A percentile compares a stretch with the other conserved stretches of the same genome.
These are phyloP conservation scores for Rotaria socialis DNA, from an alignment of 2,888 invertebrate genomes.

Conservation along the genomic window DNA sequence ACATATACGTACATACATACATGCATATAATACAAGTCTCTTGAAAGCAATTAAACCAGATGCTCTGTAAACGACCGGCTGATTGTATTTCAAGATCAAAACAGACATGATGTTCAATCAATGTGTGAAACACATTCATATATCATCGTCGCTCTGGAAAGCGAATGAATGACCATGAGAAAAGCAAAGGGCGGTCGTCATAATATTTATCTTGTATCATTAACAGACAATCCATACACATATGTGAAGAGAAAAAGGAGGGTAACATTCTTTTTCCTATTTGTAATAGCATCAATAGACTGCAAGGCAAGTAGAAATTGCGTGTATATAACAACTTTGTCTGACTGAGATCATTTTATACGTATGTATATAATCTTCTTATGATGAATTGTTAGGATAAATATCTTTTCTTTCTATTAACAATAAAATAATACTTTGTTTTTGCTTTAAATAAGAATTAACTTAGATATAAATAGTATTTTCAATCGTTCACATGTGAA, in stretches of 20 bases:
- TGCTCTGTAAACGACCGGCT: slow-evolving; percentile 25
- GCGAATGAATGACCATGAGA: slow-evolving; percentile 3
- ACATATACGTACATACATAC: neutral
- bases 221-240: neutral
- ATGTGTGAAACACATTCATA: slow-evolving; percentile 12
- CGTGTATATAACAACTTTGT: neutral
- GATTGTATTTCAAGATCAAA: slow-evolving; percentile 32
- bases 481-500: neutral
- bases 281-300: slow-evolving; percentile 21
- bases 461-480: neutral
- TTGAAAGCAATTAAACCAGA: slow-evolving; percentile 22
- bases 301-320: slow-evolving; percentile 13
- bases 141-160: neutral
- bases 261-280: neutral
- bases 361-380: slow-evolving; percentile 8
- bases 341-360: slow-evolving; percentile 4
- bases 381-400: neutral
- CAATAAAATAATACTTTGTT: neutral
- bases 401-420: neutral
- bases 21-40: neutral
- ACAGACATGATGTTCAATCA: slow-evolving; percentile 18
- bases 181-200: slow-evolving; percentile 19
- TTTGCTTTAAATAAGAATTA: neutral
- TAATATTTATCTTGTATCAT: slow-evolving; percentile 32
- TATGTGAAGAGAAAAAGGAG: neutral